These are phyloP conservation scores for Exocentrus adspersus DNA, from an alignment of 2,888 invertebrate genomes.

Conservation along the genomic window DNA sequence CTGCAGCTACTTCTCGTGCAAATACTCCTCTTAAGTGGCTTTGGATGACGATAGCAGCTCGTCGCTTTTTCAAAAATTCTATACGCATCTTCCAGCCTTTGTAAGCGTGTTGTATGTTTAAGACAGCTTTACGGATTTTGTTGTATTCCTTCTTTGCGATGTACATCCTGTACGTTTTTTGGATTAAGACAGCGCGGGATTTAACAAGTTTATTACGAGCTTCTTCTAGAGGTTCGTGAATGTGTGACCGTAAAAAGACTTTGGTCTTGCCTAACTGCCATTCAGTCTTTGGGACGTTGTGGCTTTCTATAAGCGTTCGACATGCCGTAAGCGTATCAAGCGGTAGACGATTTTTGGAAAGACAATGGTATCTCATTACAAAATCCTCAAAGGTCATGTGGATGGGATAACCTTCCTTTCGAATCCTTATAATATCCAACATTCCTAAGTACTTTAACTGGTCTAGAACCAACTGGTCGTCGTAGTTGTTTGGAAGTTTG, in stretches of 20 bases:
- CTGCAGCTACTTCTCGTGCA: constrained; percentile 88
- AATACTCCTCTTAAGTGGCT: constrained; percentile 88
- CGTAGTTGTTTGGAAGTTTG: constrained; percentile 83
- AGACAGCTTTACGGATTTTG: constrained; percentile 72
- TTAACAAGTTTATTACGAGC: constrained; percentile 76
- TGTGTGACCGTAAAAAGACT: constrained; percentile 83
- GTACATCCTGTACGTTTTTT: constrained; percentile 78
- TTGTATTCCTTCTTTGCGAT: constrained; percentile 74
- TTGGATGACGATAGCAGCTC: constrained; percentile 88
- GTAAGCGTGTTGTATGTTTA: constrained; percentile 85
- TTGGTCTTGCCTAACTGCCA: constrained; percentile 92
- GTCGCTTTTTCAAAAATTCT: constrained; percentile 80
- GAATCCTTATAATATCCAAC: constrained; percentile 91
- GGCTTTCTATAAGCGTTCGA: constrained; percentile 69
- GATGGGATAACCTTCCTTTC: constrained; percentile 90
- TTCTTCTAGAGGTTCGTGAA: constrained; percentile 88
- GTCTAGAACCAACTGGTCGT: constrained; percentile 82
- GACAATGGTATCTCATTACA: constrained; percentile 79
- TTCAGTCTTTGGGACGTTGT: constrained; percentile 76
- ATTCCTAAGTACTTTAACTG: constrained; percentile 91
- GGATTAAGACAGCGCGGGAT: constrained; percentile 77
- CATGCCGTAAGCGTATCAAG: constrained; percentile 63
- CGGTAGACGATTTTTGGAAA: constrained; percentile 67
- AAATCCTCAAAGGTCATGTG: constrained; percentile 84
- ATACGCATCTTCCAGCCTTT: constrained; percentile 87